Conservation (phyloP, 92 coral and sea anemone genomes). For the Siderastrea siderea region DNA sequence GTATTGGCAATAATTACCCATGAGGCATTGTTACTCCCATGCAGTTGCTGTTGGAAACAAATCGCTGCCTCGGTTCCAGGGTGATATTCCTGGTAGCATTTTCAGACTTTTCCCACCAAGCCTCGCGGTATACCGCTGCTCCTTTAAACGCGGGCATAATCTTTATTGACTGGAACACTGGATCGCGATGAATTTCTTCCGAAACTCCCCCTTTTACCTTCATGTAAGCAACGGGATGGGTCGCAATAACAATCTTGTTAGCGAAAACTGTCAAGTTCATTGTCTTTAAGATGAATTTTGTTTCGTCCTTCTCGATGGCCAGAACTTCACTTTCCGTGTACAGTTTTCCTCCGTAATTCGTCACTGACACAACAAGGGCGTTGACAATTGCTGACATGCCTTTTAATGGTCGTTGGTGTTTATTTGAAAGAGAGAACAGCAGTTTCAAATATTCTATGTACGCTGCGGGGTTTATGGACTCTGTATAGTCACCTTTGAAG, state of each 20-base stretch:
- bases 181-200: conserved; percentile 59
- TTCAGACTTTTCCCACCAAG: conserved; percentile 81
- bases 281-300: conserved; percentile 56
- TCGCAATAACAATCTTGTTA: conserved; percentile 71
- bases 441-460: conserved; percentile 76
- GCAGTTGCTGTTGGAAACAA: conserved; percentile 83
- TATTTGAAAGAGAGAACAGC: conserved; percentile 68
- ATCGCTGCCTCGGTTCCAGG: conserved; percentile 83
- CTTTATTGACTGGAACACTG: conserved; percentile 79
- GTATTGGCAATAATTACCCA: conserved; percentile 53
- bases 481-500: conserved; percentile 86
- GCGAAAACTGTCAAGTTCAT: conserved; percentile 55
- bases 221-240: conserved; percentile 71
- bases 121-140: conserved; percentile 81
- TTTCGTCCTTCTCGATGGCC: conserved; percentile 48
- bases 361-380: conserved; percentile 59
- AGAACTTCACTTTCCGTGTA: conserved; percentile 66
- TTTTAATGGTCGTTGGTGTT: conserved; percentile 73
- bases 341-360: conserved; percentile 65
- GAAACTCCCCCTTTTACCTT: conserved; percentile 71
- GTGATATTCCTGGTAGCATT: conserved; percentile 43
- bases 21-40: conserved; percentile 84
- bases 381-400: conserved; percentile 82
- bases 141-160: conserved; percentile 89
- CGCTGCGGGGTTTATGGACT: conserved; percentile 76